phyloP scores from a whole-genome alignment of 2,113 vertebrate species.

The Brevimyrus niger region DNA sequence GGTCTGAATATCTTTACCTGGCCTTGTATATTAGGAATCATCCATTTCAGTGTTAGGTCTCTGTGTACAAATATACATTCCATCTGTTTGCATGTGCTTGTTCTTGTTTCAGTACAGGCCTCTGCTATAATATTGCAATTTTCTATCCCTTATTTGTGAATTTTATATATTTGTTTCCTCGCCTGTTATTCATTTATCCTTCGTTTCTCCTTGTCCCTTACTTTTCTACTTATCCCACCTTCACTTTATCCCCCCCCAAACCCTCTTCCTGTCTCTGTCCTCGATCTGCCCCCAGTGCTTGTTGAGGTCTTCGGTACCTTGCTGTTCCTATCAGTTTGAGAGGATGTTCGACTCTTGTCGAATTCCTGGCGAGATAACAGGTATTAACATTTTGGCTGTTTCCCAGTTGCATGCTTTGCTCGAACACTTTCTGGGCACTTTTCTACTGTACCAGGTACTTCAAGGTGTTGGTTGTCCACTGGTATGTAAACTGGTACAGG shows the following conservation, averaged over 20 bases:
- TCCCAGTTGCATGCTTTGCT: background rate
- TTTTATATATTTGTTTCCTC: background rate
- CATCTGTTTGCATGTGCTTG: background rate
- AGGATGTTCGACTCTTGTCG: slow-evolving; percentile 76
- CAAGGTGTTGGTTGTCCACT: too few species aligned
- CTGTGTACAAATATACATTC: background rate
- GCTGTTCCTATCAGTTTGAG: slow-evolving; percentile 78
- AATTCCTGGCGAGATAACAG: slow-evolving; percentile 66
- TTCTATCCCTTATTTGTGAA: slow-evolving; percentile 23
- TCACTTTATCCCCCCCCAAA: slow-evolving; percentile 4
- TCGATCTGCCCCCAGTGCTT: slow-evolving; percentile 58
- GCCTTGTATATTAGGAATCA: background rate
- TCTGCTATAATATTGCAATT: background rate
- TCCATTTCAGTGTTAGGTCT: background rate
- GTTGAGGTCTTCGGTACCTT: slow-evolving; percentile 72
- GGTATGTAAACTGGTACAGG: too few species aligned
- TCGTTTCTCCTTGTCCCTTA: background rate
- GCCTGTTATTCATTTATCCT: background rate
- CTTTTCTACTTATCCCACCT: background rate
- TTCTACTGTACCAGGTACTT: background rate
- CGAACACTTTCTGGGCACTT: background rate
- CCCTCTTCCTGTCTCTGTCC: slow-evolving; percentile 26
- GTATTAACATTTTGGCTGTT: slow-evolving; percentile 47
- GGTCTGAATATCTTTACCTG: background rate
- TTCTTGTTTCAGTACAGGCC: background rate